Base-by-base conservation (phyloP, 2,113 vertebrate species). In the Scartelaos histophorus region DNA sequence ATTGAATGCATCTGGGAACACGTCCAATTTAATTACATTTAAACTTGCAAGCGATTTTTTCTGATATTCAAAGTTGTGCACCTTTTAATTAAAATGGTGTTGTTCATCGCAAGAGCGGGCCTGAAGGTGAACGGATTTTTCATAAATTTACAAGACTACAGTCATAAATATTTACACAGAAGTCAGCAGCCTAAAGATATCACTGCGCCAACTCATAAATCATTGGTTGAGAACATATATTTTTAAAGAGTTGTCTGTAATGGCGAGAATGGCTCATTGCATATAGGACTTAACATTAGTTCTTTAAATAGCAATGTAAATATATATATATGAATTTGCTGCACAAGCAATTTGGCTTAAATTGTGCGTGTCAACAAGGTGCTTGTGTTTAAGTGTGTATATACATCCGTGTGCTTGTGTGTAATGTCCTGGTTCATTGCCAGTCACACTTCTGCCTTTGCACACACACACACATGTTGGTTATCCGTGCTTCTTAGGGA, bases 291-390 rank as follows among this genome's bases (percentile, higher is more conserved):
- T 34, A 77, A 66, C 69, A 58, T 68, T 38, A 49, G 29, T 17
- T 49, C 17, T 73, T 78, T 79, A 69, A 80, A 76, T 60, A 71
- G 80, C 81, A 61, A 73, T 85, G 73, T 45, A 79, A 78, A 77
- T 73, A 73, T 54, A 74, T 47, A 76, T 72, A 72, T 53, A 68
- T 57, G 56, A 78, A 76, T 58, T 71, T 82, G 58, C 80, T 81
- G 76, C 66, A 73, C 69, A 60, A 69, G 74, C 82, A 80, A 89
- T 89, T 83, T 88, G 70, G 75, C 80, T 87, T 88, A 84, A 90
- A 90, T 90, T 90, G 83, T 19, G 35, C 45, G 53, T 84, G 86
- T 88, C 77, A 89, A 83, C 79, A 89, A 86, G 84, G 82, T 86
- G 74, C 78, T 70, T 64, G 60, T 73, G 70, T 78, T 83, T 79